Evolutionary conservation across 2,113 vertebrate species (phyloP).

Genomic region (Melozone crissalis): DNA sequence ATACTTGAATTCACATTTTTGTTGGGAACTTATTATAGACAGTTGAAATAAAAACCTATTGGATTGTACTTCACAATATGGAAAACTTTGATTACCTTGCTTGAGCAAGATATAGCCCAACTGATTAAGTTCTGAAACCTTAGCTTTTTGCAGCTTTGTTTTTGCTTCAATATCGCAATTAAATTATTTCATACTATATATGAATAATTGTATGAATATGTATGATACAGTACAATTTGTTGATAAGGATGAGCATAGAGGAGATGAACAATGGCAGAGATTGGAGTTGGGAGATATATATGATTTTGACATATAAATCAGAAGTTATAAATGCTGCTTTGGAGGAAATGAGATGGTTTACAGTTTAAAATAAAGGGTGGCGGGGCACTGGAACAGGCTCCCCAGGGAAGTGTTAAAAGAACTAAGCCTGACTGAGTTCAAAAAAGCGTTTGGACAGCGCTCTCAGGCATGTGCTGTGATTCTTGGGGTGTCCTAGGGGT

Average conservation of each 20-base stretch:
- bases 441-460: neutral
- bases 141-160: neutral
- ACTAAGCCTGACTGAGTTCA: neutral
- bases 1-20: neutral
- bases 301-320: neutral
- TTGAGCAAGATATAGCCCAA: neutral
- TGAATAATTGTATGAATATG: too few species aligned
- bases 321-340: neutral
- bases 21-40: neutral
- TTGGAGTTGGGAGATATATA: rapidly evolving
- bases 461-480: neutral
- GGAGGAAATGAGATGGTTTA: neutral
- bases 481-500: neutral
- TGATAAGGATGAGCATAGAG: neutral
- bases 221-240: neutral
- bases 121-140: neutral
- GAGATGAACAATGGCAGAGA: neutral
- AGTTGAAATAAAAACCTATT: neutral
- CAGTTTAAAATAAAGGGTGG: neutral
- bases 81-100: neutral
- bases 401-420: neutral
- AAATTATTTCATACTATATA: neutral
- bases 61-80: neutral
- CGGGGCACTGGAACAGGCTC: neutral
- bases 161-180: neutral